Conservation (phyloP, 2,797 vertebrate genomes). For the Heteromormyrus szaboi region DNA sequence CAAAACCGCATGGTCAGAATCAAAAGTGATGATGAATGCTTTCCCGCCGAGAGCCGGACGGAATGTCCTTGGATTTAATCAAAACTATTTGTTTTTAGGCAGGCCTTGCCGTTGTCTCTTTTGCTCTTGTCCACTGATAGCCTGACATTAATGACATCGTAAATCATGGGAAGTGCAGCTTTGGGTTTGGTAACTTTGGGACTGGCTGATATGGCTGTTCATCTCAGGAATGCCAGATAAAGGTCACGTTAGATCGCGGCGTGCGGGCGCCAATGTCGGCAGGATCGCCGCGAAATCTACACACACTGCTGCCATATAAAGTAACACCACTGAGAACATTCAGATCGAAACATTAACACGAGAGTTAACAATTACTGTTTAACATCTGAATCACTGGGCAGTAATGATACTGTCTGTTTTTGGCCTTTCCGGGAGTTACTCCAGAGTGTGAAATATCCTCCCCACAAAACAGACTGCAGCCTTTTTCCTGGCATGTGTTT, state of each 20-base stretch:
- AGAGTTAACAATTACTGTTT: neutral
- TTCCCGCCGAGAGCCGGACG: slow-evolving; percentile 90
- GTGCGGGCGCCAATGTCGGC: neutral
- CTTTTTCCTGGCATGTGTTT: neutral
- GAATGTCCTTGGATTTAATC: slow-evolving; percentile 99
- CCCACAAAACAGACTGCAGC: neutral
- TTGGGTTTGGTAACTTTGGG: slow-evolving; percentile 81
- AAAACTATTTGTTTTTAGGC: slow-evolving; percentile 99
- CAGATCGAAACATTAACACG: neutral
- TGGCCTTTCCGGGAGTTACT: neutral
- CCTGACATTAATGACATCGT: slow-evolving; percentile 97
- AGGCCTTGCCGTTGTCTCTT: slow-evolving; percentile 90
- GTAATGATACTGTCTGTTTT: neutral
- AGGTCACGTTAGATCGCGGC: slow-evolving; percentile 47
- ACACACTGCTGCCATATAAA: neutral
- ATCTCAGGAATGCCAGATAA: slow-evolving; percentile 45
- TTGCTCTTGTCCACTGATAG: slow-evolving; percentile 95
- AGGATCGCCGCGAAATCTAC: neutral
- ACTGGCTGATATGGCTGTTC: slow-evolving; percentile 35
- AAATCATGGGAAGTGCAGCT: slow-evolving; percentile 89
- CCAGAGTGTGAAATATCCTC: neutral
- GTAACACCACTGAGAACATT: neutral
- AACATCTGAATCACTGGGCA: neutral
- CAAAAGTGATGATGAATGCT: slow-evolving; percentile 96
- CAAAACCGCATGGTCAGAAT: slow-evolving; percentile 70